Percentiles rank a stretch among this genome's conserved stretches.
Evolutionary conservation across 2,888 invertebrate species (phyloP).

Genomic region (Girardia tigrina): DNA sequence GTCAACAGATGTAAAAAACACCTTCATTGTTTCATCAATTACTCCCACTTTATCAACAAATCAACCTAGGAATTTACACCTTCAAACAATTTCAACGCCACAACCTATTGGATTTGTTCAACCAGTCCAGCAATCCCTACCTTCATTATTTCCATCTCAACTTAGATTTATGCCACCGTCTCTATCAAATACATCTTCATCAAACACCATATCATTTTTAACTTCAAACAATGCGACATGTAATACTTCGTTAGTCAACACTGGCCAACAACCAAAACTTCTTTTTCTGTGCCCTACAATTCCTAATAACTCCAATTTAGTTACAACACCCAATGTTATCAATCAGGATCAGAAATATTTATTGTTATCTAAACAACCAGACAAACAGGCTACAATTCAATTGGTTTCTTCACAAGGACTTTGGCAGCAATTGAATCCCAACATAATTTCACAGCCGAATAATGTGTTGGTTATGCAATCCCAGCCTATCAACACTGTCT

Average conservation of each 20-base stretch:
- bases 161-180: neutral
- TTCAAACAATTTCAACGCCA: neutral
- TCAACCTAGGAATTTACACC: neutral
- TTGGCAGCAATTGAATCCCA: neutral
- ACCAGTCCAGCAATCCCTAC: slow-evolving; percentile 6
- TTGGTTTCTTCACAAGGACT: slow-evolving; percentile 6
- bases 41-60: neutral
- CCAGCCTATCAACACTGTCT: neutral
- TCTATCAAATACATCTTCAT: neutral
- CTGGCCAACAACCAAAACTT: neutral
- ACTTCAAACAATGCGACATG: neutral
- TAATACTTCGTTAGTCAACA: neutral
- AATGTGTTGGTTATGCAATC: slow-evolving; percentile 13
- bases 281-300: neutral
- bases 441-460: neutral
- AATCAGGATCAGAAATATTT: neutral
- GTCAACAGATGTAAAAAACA: neutral
- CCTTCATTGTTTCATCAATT: slow-evolving; percentile 6
- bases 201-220: slow-evolving; percentile 19
- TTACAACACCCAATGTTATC: neutral
- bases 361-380: neutral
- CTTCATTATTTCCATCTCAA: slow-evolving; percentile 12
- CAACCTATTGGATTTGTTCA: slow-evolving; percentile 2
- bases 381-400: neutral
- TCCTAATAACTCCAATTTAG: neutral